Evolutionary conservation across 64 coral and sea anemone species (phyloP), one percentile per base, ranked within the genome.

Genomic region (Porites australiensis): DNA sequence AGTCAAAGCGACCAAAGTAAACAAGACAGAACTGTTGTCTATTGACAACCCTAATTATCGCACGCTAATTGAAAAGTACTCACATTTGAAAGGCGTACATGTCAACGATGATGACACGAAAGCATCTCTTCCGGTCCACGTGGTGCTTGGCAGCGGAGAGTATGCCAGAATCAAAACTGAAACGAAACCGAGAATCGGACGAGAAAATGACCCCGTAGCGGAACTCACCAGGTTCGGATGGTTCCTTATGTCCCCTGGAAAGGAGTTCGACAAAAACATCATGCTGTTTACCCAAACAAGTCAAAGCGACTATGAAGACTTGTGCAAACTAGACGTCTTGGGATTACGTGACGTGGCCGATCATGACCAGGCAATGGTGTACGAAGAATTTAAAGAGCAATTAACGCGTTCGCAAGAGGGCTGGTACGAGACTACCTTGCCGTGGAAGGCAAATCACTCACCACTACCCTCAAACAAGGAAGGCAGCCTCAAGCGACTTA

Each of bases 31-130:
- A 92, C 68, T 92, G 64, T 92, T 92, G 72, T 60, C 63, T 5
- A 75, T 76, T 81, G 80, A 92, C 20, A 92, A 92, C 16, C 90
- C 79, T 21, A 84, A 92, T 43, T 92, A 91, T 63, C 66, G 23
- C 23, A 44, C 22, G 44, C 23, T 92, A 20, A 73, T 60, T 48
- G 68, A 62, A 6, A 60, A 91, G 10, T 45, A 91, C 52, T 19
- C 89, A 4, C 65, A 92, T 11, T 61, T 92, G 70, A 61, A 46
- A 58, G 90, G 90, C 8, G 67, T 92, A 6, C 18, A 51, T 14
- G 72, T 92, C 13, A 18, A 92, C 51, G 79, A 92, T 43, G 15
- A 82, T 49, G 79, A 83, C 67, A 72, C 50, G 19, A 92, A 74
- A 58, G 79, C 69, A 6, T 14, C 13, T n/a, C 90, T 92, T 4